Evolutionary conservation across 2,888 invertebrate species (phyloP), one percentile per base, ranked within the genome.

Genomic region (Eristalinus aeneus): DNA sequence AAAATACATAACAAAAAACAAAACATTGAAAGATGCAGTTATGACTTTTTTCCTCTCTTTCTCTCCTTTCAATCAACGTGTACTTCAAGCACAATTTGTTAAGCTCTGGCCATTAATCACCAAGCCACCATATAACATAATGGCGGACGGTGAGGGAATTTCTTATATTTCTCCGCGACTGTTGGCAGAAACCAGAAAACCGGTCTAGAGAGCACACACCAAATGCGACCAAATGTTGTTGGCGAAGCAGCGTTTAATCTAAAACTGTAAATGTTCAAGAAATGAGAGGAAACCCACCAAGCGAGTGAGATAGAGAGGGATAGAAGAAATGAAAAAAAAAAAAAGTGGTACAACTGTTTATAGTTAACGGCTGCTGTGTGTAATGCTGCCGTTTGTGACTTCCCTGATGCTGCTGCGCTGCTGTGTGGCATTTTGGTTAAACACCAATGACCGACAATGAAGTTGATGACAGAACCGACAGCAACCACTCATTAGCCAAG

Each of bases 61-160:
- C 27, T 27, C 27, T 67, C n/a, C 46, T 72, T 23, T 73, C 71
- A 77, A 65, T 74, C 54, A 22, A 54, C 22, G 31, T 11, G 58
- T 53, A 68, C 75, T 72, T 76, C 63, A 31, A 80, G 81, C 73
- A 76, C 46, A 86, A 81, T 86, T 86, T 77, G 76, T 76, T 86
- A 81, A 81, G 76, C 81, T 76, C 74, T 86, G 71, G 82, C 82
- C 81, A 86, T 86, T 86, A 86, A 86, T 86, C 86, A 86, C 56
- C 61, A 23, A 73, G 64, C 63, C 69, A 82, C 86, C 72, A 86
- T 86, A 23, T 12, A 68, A 86, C 82, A 23, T 12, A 68, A 74
- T 69, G 54, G 77, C 61, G 53, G 81, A 74, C 61, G 32, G 39
- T 27, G 27, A n/a, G 61, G 46, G 32, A 54, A 58, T 71, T 75